phyloP scores from a whole-genome alignment of 2,797 vertebrate species.

The Urocyon cinereoargenteus region DNA sequence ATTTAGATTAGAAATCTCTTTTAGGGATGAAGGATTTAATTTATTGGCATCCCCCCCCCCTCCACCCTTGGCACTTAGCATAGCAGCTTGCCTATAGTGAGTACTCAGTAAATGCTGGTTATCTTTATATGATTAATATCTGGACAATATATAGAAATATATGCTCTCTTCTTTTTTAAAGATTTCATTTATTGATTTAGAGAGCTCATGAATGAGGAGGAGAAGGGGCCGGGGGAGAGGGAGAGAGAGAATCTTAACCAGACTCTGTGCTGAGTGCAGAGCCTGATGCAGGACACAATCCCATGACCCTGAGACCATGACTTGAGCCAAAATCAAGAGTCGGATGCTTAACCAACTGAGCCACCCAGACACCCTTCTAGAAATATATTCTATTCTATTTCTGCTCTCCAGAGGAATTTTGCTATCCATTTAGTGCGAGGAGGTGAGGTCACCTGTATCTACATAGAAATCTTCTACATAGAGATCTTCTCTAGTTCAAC shows the following conservation, averaged over 20 bases:
- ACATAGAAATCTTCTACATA: background rate
- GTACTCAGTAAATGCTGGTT: background rate
- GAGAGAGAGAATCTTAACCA: background rate
- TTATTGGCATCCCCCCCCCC: background rate
- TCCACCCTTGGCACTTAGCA: background rate
- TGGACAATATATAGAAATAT: background rate
- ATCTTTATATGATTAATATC: slow-evolving; percentile 14
- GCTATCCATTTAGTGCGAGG: background rate
- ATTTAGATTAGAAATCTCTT: slow-evolving; percentile 30
- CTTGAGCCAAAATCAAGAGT: background rate
- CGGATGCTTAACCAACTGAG: background rate
- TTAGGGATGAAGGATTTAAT: background rate
- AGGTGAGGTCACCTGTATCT: background rate
- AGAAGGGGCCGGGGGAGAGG: background rate
- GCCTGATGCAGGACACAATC: background rate
- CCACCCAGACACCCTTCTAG: background rate
- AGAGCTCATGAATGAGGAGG: background rate
- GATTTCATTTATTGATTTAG: background rate
- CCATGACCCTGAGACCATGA: background rate
- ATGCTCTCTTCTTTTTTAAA: background rate
- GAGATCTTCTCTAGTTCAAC: background rate
- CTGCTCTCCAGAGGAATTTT: slow-evolving; percentile 4
- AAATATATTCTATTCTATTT: background rate
- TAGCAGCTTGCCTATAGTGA: background rate
- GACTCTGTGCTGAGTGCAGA: background rate